Conservation (phyloP, 2,888 invertebrate species). For the Cheiracanthium punctorium region DNA sequence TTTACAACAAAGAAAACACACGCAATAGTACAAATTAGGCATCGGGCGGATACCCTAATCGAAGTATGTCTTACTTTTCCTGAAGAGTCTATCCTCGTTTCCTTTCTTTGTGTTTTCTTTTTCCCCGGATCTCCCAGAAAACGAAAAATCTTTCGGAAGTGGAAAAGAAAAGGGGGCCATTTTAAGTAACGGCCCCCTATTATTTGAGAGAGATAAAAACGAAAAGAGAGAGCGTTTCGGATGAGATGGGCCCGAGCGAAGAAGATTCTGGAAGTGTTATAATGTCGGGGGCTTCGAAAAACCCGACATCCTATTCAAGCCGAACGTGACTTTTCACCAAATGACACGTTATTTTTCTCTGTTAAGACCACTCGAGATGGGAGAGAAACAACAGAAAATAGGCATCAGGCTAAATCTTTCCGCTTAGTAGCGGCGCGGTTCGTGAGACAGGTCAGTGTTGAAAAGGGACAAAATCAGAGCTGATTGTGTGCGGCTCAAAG, state of each 20-base stretch:
- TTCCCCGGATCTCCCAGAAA: not conserved
- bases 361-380: too few relatives aligned
- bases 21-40: constrained; percentile 27
- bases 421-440: too few relatives aligned
- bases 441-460: too few relatives aligned
- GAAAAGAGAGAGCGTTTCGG: not conserved
- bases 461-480: too few relatives aligned
- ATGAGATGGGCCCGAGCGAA: not conserved
- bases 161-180: too few relatives aligned
- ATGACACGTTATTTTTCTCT: too few relatives aligned
- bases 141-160: not conserved
- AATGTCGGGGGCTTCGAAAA: not conserved
- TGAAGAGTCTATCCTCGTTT: not conserved
- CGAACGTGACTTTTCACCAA: not conserved
- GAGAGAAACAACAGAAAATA: too few relatives aligned
- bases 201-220: constrained; percentile 26
- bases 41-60: not conserved
- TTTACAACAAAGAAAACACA: constrained; percentile 35
- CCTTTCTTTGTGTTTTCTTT: too few relatives aligned
- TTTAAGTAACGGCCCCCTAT: constrained; percentile 12
- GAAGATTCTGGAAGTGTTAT: too few relatives aligned
- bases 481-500: too few relatives aligned
- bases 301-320: not conserved
- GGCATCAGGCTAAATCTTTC: too few relatives aligned
- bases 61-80: constrained; percentile 37